Evolutionary conservation across 2,113 vertebrate species (phyloP).

Genomic region (Chelonoidis abingdonii): DNA sequence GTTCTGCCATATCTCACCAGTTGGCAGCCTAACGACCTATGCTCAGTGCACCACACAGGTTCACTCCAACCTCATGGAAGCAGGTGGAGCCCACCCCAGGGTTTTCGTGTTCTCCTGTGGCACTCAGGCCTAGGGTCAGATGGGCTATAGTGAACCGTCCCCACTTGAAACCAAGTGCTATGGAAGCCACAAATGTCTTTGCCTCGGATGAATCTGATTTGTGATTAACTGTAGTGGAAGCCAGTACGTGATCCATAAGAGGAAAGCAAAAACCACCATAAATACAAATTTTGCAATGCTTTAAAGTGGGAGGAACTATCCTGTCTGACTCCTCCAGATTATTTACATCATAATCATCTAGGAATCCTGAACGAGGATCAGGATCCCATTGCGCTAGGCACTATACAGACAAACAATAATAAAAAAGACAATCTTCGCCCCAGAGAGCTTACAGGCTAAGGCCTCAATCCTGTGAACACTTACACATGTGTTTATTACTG

Average conservation of each 20-base stretch:
- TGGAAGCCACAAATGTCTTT: no score
- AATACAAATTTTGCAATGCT: background rate
- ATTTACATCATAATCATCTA: conserved; percentile 6
- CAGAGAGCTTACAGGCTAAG: conserved; percentile 4
- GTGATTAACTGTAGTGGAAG: background rate
- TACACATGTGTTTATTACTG: background rate
- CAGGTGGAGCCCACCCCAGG: no score
- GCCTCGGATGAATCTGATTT: no score
- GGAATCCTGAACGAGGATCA: conserved; percentile 16
- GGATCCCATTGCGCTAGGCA: background rate
- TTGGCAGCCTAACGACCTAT: no score
- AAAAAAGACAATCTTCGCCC: conserved; percentile 2
- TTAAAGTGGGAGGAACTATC: background rate
- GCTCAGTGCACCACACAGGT: no score
- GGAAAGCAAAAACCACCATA: conserved; percentile 42
- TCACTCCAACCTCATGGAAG: no score
- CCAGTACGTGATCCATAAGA: background rate
- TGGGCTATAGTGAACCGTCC: no score
- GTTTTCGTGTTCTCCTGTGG: no score
- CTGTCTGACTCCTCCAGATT: conserved; percentile 17
- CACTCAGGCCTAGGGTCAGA: no score
- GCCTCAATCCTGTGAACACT: background rate
- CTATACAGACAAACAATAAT: conserved; percentile 18
- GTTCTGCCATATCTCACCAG: no score
- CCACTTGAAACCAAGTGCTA: no score